phyloP scores from a whole-genome alignment of 2,113 vertebrate species.

The Bombycilla garrulus region DNA sequence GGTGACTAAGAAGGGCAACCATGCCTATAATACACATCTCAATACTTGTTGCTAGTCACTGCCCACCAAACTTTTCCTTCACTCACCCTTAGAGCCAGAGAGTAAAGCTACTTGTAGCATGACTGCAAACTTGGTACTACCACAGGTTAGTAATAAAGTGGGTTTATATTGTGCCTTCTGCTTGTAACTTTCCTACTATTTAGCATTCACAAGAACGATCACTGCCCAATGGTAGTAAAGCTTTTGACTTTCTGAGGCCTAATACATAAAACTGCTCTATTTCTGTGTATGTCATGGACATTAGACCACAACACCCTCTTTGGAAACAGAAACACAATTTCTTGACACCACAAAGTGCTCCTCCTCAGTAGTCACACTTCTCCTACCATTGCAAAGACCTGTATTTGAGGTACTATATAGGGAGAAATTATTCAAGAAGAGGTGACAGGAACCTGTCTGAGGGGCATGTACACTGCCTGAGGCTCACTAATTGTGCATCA shows the following conservation, averaged over 20 bases:
- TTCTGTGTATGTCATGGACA: background rate
- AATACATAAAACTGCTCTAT: background rate
- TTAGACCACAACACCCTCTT: background rate
- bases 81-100: background rate
- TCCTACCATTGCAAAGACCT: background rate
- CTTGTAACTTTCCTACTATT: background rate
- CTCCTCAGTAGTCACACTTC: background rate
- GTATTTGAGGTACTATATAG: background rate
- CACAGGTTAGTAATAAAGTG: background rate
- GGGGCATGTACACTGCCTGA: background rate
- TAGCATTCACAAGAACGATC: background rate
- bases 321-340: background rate
- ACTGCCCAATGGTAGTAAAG: background rate
- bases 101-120: background rate
- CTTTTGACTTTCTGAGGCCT: background rate
- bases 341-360: background rate
- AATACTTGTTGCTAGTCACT: background rate
- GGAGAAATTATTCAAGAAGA: background rate
- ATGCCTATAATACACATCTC: background rate
- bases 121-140: background rate
- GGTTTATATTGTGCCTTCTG: background rate
- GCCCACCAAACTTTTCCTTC: background rate
- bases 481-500: background rate
- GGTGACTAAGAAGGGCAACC: background rate
- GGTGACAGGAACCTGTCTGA: background rate